A percentile compares a stretch with the other conserved stretches of the same genome.
phyloP scores from a whole-genome alignment of 2,888 invertebrate species.

The Drosophila neoperkinsi region DNA sequence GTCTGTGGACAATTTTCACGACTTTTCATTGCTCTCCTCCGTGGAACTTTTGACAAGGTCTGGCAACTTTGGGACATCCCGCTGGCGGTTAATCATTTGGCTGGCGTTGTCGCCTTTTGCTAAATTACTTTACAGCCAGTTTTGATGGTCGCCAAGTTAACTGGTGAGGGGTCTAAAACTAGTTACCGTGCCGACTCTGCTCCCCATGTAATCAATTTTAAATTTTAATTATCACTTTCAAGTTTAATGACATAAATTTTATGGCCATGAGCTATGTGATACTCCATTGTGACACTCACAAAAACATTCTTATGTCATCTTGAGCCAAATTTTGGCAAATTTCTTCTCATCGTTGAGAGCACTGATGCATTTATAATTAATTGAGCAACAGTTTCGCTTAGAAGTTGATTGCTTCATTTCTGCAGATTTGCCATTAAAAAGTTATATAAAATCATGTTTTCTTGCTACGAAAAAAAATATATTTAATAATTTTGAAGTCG shows the following conservation, averaged over 20 bases:
- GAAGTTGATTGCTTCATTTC: conserved; percentile 17
- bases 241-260: conserved; percentile 73
- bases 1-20: conserved; percentile 29
- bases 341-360: background rate
- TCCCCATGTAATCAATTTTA: conserved; percentile 65
- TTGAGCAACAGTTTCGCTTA: conserved; percentile 18
- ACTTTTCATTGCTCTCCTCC: conserved; percentile 17
- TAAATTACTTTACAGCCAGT: conserved; percentile 76
- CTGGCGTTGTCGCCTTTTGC: conserved; percentile 39
- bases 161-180: conserved; percentile 7
- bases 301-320: background rate
- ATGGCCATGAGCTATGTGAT: conserved; percentile 72
- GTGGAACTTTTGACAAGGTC: conserved; percentile 32
- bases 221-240: conserved; percentile 79
- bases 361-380: conserved; percentile 37
- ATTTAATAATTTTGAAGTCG: background rate
- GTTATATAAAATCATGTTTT: background rate
- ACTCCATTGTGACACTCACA: conserved; percentile 34
- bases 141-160: conserved; percentile 64
- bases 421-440: conserved; percentile 1
- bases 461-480: background rate
- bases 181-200: conserved; percentile 6
- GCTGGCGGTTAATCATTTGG: conserved; percentile 65
- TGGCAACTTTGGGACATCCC: conserved; percentile 36
- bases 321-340: conserved; percentile 16